phyloP scores from a whole-genome alignment of 2,888 invertebrate species.

The Zaprionus lineosus region DNA sequence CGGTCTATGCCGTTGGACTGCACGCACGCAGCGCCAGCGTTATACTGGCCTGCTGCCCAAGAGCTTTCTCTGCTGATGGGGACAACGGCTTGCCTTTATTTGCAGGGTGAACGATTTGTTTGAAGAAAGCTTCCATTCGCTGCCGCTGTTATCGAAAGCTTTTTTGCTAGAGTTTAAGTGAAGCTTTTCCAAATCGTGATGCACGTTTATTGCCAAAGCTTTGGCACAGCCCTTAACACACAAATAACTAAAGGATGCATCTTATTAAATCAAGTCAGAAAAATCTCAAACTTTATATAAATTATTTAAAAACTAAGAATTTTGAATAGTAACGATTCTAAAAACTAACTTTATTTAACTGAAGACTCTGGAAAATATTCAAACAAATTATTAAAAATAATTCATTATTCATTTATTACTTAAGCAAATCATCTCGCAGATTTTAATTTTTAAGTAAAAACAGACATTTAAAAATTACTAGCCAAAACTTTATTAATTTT shows the following conservation, averaged over 20 bases:
- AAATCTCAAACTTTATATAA: not conserved
- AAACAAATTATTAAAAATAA: too few species aligned
- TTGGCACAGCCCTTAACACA: slow-evolving; percentile 29
- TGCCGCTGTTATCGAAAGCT: slow-evolving; percentile 29
- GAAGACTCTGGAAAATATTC: too few species aligned
- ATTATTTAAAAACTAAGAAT: too few species aligned
- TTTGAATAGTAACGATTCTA: too few species aligned
- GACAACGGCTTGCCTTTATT: slow-evolving; percentile 26
- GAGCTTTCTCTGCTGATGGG: slow-evolving; percentile 56
- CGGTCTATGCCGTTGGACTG: slow-evolving; percentile 56
- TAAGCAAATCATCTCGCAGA: too few species aligned
- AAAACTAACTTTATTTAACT: too few species aligned
- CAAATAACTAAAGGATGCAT: too few species aligned
- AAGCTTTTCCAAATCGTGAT: slow-evolving; percentile 22
- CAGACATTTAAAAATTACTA: too few species aligned
- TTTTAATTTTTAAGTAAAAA: too few species aligned
- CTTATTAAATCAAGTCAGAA: too few species aligned
- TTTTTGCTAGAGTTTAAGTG: slow-evolving; percentile 8
- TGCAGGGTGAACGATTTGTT: slow-evolving; percentile 21
- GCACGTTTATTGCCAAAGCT: slow-evolving; percentile 44
- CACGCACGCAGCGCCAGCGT: slow-evolving; percentile 78
- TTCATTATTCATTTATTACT: too few species aligned
- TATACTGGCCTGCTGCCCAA: slow-evolving; percentile 59
- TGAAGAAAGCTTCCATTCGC: slow-evolving; percentile 29
- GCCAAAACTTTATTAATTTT: too few species aligned